These are phyloP conservation scores for Ectemnius cavifrons DNA, from an alignment of 2,888 invertebrate genomes.

Conservation along the genomic window DNA sequence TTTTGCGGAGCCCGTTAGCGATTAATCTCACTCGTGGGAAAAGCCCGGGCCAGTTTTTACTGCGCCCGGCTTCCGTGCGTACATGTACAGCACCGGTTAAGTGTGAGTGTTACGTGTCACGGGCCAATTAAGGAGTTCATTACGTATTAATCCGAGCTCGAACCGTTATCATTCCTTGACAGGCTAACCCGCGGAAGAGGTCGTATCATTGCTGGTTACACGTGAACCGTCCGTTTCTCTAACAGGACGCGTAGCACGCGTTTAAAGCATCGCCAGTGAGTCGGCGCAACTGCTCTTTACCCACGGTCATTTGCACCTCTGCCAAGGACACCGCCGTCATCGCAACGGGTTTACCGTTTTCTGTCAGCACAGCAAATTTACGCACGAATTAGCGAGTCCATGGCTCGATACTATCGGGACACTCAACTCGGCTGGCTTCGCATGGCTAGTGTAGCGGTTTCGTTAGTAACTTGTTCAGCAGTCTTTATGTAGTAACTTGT, in stretches of 20 bases:
- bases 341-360: conserved; percentile 10
- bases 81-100: conserved; percentile 9
- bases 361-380: conserved; percentile 1
- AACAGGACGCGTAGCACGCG: too few species aligned
- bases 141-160: conserved; percentile 59
- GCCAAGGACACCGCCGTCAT: conserved; percentile 38
- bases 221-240: too few species aligned
- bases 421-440: background rate
- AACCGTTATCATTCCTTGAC: conserved; percentile 51
- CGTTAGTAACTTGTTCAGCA: background rate
- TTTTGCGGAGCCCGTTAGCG: too few species aligned
- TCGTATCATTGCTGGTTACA: conserved; percentile 25
- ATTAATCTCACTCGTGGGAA: conserved; percentile 46
- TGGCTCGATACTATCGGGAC: conserved; percentile 5
- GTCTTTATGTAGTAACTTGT: background rate
- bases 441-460: background rate
- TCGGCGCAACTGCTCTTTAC: background rate
- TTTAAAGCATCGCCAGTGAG: too few species aligned
- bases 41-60: too few species aligned
- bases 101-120: conserved; percentile 45
- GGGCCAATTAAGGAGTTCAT: conserved; percentile 56
- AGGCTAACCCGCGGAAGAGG: conserved; percentile 41
- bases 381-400: background rate
- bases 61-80: conserved; percentile 36
- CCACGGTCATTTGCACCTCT: conserved; percentile 51